Evolutionary conservation across 2,113 vertebrate genomes (phyloP), one percentile per base, ranked within the genome.

Genomic region (Tragelaphus scriptus): DNA sequence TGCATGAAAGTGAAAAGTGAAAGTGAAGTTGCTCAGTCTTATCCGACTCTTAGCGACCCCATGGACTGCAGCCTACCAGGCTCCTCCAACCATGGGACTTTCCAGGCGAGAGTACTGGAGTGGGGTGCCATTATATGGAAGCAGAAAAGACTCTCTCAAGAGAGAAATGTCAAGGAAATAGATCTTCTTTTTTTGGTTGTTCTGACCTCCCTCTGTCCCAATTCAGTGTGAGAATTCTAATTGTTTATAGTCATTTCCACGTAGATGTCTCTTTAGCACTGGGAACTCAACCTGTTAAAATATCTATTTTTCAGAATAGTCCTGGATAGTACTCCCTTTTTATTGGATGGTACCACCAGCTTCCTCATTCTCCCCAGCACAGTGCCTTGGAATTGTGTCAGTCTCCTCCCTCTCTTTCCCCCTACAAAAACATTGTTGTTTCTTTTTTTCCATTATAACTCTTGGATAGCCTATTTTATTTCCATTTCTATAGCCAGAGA

Each of bases 181-280:
- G 3, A 58, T 30, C 49, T 84, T 26, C 28, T n/a, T 14, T 47
- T 44, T 84, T 68, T 30, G 36, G 68, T 87, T 51, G 49, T 12
- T 84, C 28, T 87, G 55, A 79, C n/a, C 3, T 51, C 40, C 36
- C 23, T 36, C 44, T 49, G 4, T 15, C 19, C 7, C n/a, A 85
- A n/a, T 36, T 85, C 61, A n/a, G 10, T 53, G 9, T 84, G 59
- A 94, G 68, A 92, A 94, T 97, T 94, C 58, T 91, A 89, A 84
- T 87, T 98, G 61, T 94, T 95, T 95, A 56, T 44, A 86, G 89
- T 94, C 25, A 88, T 89, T 96, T 91, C 71, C 30, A 71, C 16
- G 26, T 91, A 25, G 23, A 91, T 3, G 2, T 87, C 59, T 93
- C 47, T 26, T 91, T 71, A 63, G 32, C 25, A 47, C 77, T 21